Conservation (phyloP, 2,797 vertebrate species). For the Propithecus perrieri region DNA sequence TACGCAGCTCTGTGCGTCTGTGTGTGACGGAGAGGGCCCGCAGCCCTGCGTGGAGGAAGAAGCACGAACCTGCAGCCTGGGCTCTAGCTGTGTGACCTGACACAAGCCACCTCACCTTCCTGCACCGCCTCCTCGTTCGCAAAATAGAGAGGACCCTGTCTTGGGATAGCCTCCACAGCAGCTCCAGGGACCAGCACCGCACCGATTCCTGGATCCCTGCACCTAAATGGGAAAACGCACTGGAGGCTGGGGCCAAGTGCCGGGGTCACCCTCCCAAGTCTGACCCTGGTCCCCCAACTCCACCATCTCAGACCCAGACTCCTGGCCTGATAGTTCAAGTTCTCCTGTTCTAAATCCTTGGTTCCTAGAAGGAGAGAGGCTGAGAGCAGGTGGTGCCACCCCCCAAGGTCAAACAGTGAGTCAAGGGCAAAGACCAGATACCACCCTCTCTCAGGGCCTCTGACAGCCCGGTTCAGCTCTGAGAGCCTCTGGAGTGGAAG, state of each 20-base stretch:
- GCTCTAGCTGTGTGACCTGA: not conserved
- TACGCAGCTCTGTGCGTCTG: constrained; percentile 53
- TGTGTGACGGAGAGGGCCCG: not conserved
- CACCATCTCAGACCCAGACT: not conserved
- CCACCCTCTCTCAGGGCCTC: not conserved
- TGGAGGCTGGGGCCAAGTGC: not conserved
- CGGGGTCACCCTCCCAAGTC: not conserved
- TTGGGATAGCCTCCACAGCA: not conserved
- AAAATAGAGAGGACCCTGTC: not conserved
- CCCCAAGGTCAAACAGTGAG: constrained; percentile 48
- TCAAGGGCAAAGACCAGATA: constrained; percentile 50
- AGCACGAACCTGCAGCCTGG: not conserved
- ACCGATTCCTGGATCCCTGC: not conserved
- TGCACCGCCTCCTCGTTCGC: not conserved
- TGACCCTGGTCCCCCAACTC: not conserved
- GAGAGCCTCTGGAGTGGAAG: not conserved
- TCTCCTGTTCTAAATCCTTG: not conserved
- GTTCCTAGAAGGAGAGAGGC: not conserved
- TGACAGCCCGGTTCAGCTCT: not conserved
- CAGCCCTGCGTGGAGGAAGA: not conserved
- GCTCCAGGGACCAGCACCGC: not conserved
- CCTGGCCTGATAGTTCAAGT: not conserved
- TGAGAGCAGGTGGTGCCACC: not conserved
- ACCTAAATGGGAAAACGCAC: not conserved
- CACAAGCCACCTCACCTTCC: not conserved